Evolutionary conservation across 2,888 invertebrate species (phyloP), one percentile per base, ranked within the genome.

Genomic region (Isoperla grammatica): DNA sequence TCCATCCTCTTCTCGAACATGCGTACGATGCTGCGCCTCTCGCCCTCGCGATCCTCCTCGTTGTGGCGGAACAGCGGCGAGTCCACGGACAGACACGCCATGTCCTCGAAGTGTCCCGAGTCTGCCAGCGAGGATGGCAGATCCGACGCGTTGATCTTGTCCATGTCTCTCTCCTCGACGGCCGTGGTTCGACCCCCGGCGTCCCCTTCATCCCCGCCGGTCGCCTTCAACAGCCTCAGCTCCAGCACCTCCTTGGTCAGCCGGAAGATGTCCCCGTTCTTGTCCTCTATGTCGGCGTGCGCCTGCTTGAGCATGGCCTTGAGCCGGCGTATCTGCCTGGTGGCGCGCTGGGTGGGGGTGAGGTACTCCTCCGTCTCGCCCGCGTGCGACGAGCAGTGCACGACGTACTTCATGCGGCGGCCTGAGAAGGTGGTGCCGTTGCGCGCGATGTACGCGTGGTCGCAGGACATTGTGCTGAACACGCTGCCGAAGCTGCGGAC

Each of bases 321-420:
- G 48, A 92, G 81, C 60, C 87, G 83, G 63, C 87, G 81, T 39
- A 93, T 85, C 73, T 91, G 90, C 66, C 85, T 80, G 69, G 90
- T 87, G 9, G 90, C 90, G 62, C 92, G 78, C 72, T 93, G 93
- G 1, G 92, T 93, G 12, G 93, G 93, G 56, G 93, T 93, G 60
- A 92, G 79, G 73, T 93, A 93, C 69, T 91, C 89, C 62, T 90
- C 87, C 53, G 87, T 85, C 53, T 85, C 83, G 1, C 86, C 86
- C 4, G 86, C 84, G 72, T 88, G 86, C 65, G 88, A 85, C 57
- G 89, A 88, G 72, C 92, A 92, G 73, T 92, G 92, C 53, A 91
- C 84, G 62, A 92, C 89, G 73, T 89, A 92, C 67, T 88, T 86
- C 78, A 83, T 84, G 62, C 82, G 83, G 55, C 84, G 77, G 6